Conservation (phyloP, 1,140 invertebrate genomes). For the Babylonia areolata region DNA sequence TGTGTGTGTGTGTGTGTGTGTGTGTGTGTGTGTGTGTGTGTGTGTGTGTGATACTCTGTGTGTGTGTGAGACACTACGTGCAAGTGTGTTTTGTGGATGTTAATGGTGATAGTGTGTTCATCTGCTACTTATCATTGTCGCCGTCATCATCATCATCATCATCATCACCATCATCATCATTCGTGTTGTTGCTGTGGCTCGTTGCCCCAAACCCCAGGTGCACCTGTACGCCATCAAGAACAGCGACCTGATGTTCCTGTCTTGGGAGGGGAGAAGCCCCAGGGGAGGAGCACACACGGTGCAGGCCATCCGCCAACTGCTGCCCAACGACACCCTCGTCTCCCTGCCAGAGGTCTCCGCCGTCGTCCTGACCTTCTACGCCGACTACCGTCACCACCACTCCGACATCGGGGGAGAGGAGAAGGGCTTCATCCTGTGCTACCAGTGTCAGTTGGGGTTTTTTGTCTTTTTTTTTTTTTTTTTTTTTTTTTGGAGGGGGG, state of each 20-base stretch:
- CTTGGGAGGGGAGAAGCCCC: neutral
- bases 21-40: no score
- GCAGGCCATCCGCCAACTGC: neutral
- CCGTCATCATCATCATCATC: no score
- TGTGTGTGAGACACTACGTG: no score
- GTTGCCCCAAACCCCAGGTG: conserved; percentile 4
- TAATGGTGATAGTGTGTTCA: no score
- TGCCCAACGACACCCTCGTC: conserved; percentile 12
- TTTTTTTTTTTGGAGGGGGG: no score
- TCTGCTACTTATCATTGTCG: no score
- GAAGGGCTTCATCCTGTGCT: conserved; percentile 29
- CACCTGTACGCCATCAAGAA: neutral
- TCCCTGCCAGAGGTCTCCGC: neutral
- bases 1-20: no score
- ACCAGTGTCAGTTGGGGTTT: conserved; percentile 31
- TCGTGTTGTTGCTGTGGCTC: no score
- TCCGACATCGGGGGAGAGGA: neutral
- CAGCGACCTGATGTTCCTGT: conserved; percentile 1
- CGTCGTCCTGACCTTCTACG: conserved; percentile 6
- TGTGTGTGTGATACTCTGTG: no score
- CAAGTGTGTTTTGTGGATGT: no score
- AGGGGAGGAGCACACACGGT: neutral
- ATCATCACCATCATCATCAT: no score
- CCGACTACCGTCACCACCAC: conserved; percentile 3
- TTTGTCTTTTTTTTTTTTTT: no score